A percentile compares a stretch with the other conserved stretches of the same genome.
These are phyloP conservation scores for Leptothorax acervorum DNA, from an alignment of 2,888 invertebrate species.

Conservation along the genomic window DNA sequence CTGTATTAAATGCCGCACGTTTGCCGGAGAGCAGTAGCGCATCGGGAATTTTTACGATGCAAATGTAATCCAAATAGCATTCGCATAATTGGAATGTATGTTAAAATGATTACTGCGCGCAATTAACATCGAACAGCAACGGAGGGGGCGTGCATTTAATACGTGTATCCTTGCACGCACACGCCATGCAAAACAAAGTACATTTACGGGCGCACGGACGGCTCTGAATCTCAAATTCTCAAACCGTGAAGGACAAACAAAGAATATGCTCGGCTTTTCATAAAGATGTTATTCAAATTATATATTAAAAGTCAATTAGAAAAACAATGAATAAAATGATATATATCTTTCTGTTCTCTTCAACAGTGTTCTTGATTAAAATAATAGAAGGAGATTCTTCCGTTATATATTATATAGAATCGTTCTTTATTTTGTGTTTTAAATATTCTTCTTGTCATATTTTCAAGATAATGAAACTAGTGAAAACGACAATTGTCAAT, in stretches of 20 bases:
- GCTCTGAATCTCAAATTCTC: slow-evolving; percentile 29
- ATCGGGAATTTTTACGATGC: slow-evolving; percentile 15
- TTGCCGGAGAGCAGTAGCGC: not conserved
- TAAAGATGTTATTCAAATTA: slow-evolving; percentile 9
- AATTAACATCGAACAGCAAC: slow-evolving; percentile 35
- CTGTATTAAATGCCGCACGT: not conserved
- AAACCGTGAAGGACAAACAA: slow-evolving; percentile 27
- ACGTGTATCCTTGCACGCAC: slow-evolving; percentile 37
- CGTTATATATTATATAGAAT: not conserved
- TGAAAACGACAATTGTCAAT: not conserved
- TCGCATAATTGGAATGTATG: slow-evolving; percentile 40
- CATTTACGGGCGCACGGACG: not conserved
- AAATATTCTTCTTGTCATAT: not conserved
- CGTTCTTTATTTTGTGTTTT: not conserved
- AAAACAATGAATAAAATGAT: not conserved
- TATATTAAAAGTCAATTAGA: not conserved
- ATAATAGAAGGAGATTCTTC: not conserved
- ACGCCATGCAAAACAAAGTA: slow-evolving; percentile 35
- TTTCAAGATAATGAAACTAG: not conserved
- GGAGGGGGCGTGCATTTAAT: slow-evolving; percentile 36
- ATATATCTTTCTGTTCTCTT: not conserved
- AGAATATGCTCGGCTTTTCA: not conserved
- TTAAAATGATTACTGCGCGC: slow-evolving; percentile 48
- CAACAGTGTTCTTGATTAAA: not conserved
- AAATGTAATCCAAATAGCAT: slow-evolving; percentile 46